Percentiles rank a stretch among this genome's conserved stretches.
phyloP scores from a whole-genome alignment of 2,113 vertebrate species.

The Cottus gobio region DNA sequence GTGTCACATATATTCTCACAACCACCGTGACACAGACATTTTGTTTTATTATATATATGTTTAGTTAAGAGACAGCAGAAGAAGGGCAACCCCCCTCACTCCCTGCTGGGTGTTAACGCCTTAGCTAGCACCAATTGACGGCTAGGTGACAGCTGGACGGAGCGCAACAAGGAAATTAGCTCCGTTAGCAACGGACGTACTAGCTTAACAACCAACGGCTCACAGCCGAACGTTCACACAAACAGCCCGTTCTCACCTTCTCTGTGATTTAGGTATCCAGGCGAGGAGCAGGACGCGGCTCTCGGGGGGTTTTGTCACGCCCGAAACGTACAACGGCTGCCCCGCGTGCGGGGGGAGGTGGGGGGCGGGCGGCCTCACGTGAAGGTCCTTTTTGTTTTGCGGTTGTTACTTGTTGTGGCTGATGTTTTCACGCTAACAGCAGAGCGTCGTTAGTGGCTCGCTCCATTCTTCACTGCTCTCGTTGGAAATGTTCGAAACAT shows the following conservation, averaged over 20 bases:
- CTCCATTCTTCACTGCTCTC: constrained; percentile 73
- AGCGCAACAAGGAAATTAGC: constrained; percentile 80
- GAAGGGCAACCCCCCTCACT: not conserved
- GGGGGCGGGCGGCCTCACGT: not conserved
- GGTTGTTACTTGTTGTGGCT: constrained; percentile 31
- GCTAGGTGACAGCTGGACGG: constrained; percentile 67
- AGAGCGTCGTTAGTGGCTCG: constrained; percentile 23
- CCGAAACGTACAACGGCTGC: not conserved
- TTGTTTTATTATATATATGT: not conserved
- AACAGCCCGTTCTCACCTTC: constrained; percentile 70
- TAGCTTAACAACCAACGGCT: constrained; percentile 43
- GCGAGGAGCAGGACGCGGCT: not conserved
- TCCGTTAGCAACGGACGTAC: constrained; percentile 65
- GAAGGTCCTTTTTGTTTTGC: not conserved
- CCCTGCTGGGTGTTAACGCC: constrained; percentile 17
- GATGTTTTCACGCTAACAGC: constrained; percentile 52
- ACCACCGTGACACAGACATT: not conserved
- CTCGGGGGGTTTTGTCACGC: not conserved
- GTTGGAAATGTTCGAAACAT: constrained; percentile 55
- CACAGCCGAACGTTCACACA: constrained; percentile 23
- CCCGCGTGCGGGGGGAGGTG: not conserved
- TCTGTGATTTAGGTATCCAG: constrained; percentile 17
- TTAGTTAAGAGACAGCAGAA: not conserved
- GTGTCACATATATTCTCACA: not conserved
- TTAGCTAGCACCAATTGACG: constrained; percentile 40